A percentile compares a stretch with the other conserved stretches of the same genome.
Conservation (phyloP, 2,888 invertebrate genomes). For the Odontocolon sp. region DNA sequence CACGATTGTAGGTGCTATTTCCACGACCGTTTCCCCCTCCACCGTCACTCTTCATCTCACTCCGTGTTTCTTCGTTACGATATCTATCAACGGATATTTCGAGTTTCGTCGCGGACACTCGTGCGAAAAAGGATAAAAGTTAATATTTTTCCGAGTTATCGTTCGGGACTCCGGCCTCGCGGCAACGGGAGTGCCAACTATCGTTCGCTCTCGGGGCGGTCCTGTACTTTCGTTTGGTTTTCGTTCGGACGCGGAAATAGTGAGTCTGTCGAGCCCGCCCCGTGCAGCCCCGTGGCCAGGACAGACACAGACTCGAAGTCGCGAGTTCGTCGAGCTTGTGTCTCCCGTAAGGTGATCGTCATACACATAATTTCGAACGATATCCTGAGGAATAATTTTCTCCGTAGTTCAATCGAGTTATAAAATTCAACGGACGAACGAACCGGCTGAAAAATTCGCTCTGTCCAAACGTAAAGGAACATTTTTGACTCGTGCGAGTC, state of each 20-base stretch:
- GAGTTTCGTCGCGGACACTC: neutral
- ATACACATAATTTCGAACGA: neutral
- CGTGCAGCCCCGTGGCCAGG: no score
- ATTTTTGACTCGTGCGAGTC: neutral
- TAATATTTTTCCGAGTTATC: constrained; percentile 5
- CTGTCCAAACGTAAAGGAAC: no score
- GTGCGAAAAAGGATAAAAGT: neutral
- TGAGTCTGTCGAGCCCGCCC: constrained; percentile 42
- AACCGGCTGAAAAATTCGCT: no score
- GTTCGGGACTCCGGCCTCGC: constrained; percentile 33
- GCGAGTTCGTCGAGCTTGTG: neutral
- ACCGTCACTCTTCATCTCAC: neutral
- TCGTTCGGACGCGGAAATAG: constrained; percentile 56
- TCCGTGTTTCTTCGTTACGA: neutral
- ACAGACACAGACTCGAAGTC: constrained; percentile 4
- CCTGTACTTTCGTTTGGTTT: constrained; percentile 35
- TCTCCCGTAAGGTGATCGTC: neutral
- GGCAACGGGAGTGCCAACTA: constrained; percentile 53
- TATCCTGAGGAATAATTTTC: no score
- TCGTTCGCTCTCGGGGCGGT: constrained; percentile 31
- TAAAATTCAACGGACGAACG: no score
- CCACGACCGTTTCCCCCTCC: constrained; percentile 39
- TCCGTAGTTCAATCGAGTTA: no score
- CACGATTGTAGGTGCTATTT: constrained; percentile 56
- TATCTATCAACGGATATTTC: constrained; percentile 23